Evolutionary conservation across 2,797 vertebrate genomes (phyloP).

Genomic region (Odontamblyopus lacepedii): DNA sequence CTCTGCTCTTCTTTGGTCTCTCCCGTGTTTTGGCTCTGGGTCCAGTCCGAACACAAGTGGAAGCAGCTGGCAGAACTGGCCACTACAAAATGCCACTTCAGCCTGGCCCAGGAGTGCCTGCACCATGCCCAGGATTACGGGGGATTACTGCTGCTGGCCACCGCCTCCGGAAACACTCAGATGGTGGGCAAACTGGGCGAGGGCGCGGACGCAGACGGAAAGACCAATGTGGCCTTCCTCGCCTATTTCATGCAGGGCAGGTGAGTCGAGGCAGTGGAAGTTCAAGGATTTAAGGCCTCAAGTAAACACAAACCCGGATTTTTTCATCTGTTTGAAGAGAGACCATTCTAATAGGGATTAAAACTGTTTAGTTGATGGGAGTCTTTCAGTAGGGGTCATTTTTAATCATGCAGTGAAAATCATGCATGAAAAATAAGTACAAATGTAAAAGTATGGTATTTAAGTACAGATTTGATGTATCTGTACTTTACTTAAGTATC

Average conservation of each 20-base stretch:
- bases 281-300: background rate
- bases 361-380: too few relatives aligned
- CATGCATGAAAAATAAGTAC: too few relatives aligned
- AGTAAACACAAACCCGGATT: too few relatives aligned
- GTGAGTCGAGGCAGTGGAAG: conserved; percentile 24
- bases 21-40: conserved; percentile 36
- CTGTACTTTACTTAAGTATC: too few relatives aligned
- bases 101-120: conserved; percentile 93
- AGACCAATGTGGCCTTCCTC: conserved; percentile 85
- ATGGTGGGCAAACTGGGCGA: conserved; percentile 93
- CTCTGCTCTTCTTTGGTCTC: conserved; percentile 44
- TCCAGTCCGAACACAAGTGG: conserved; percentile 96
- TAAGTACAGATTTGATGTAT: too few relatives aligned
- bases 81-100: conserved; percentile 91
- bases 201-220: conserved; percentile 74
- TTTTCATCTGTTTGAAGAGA: too few relatives aligned
- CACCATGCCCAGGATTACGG: conserved; percentile 95
- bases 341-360: too few relatives aligned
- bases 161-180: conserved; percentile 86
- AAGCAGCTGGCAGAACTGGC: conserved; percentile 96
- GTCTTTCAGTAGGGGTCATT: too few relatives aligned
- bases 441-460: too few relatives aligned
- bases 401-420: too few relatives aligned
- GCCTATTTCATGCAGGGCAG: conserved; percentile 71
- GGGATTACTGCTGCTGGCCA: conserved; percentile 91